Base-by-base conservation (phyloP, 2,888 invertebrate species). In the Diarsia rubi region DNA sequence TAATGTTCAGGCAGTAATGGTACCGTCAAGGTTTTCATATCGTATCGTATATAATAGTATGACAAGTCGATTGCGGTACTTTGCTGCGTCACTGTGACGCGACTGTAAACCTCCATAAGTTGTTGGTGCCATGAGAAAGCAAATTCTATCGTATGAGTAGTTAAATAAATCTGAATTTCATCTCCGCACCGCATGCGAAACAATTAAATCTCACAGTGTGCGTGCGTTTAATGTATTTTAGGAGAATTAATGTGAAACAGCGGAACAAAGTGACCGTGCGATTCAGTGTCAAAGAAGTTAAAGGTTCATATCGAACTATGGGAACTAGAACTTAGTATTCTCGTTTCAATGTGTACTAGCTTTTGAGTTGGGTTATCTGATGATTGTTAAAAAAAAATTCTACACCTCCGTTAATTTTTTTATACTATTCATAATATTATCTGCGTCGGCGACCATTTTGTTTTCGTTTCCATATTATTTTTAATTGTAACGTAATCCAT, bases 221-320 rank as follows among this genome's bases (percentile, higher is more conserved):
- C 49, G 49, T 82, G 80, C 80, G 73, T 73, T 78, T 75, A 81
- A 75, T 83, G 78, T 78, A 83, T 80, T 83, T 82, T 75, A 37
- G 70, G 44, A 19, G 54, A 82, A 78, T 82, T 78, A 57, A 78
- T 81, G 67, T 68, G 24, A 57, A 64, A 73, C 45, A 67, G 47
- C 59, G 54, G 70, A 52, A 73, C 59, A 60, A 60, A 78, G 67
- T 68, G 60, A 37, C 52, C 42, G 21, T 31, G 31, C n/a, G 44
- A 52, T 54, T 11, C 42, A 59, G 45, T 19, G 57, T 27, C 6
- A 19, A 5, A 21, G 11, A 42, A 47, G 14, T 31, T 47, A 47
- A 68, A 31, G 21, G 5, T 27, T 21, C 12, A 0, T 24, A 49
- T 60, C 1, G 12, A 16, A 12, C 1, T 3, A 66, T 16, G 19